Percentiles rank a stretch among this genome's conserved stretches.
These are phyloP conservation scores for Urocyon cinereoargenteus DNA, from an alignment of 2,797 vertebrate genomes.

Conservation along the genomic window DNA sequence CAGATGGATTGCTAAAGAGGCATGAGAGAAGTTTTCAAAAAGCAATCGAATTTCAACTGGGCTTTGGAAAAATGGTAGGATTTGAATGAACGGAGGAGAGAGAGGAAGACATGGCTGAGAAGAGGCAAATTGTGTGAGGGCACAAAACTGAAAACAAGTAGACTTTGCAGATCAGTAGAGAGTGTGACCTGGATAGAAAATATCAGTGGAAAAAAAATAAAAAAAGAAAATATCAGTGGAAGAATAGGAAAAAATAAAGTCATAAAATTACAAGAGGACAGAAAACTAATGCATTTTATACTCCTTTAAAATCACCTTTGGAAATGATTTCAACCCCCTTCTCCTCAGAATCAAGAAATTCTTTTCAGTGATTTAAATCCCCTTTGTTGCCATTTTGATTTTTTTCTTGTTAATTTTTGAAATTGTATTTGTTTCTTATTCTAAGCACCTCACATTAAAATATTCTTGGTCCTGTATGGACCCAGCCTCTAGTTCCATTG, in stretches of 20 bases:
- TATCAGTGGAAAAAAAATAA: conserved; percentile 15
- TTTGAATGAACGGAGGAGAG: neutral
- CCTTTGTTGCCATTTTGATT: neutral
- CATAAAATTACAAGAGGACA: conserved; percentile 15
- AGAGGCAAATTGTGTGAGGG: neutral
- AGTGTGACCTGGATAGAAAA: conserved; percentile 8
- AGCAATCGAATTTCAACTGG: neutral
- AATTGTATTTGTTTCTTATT: conserved; percentile 39
- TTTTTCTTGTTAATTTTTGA: conserved; percentile 53
- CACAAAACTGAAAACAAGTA: conserved; percentile 12
- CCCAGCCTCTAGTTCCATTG: neutral
- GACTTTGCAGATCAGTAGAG: neutral
- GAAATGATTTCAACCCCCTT: neutral
- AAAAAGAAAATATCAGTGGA: neutral
- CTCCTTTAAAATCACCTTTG: conserved; percentile 19
- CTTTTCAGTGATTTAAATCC: neutral
- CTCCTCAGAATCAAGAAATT: neutral
- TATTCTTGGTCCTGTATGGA: neutral
- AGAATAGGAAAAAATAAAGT: conserved; percentile 38
- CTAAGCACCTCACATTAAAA: neutral
- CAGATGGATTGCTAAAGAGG: neutral
- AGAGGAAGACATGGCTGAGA: neutral
- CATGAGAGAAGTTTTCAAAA: conserved; percentile 25
- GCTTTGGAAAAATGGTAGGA: neutral
- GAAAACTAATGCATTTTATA: conserved; percentile 34